These are phyloP conservation scores for Nasonia longicornis DNA, from an alignment of 1,140 invertebrate species.

Conservation along the genomic window DNA sequence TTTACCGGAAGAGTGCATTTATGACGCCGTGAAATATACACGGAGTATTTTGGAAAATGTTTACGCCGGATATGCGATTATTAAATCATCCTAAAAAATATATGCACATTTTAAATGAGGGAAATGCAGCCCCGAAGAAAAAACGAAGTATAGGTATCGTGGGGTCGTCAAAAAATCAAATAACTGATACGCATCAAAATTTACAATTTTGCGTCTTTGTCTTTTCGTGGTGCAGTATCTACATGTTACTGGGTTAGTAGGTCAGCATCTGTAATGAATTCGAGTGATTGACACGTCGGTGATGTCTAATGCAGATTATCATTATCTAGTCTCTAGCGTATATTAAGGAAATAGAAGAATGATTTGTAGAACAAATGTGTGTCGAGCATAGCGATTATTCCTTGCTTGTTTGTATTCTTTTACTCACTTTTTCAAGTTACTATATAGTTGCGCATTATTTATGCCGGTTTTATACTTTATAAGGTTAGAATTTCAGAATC, in stretches of 20 bases:
- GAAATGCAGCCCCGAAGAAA: neutral
- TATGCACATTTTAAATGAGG: neutral
- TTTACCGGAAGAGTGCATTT: no score
- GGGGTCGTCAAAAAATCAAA: neutral
- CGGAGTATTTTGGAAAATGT: no score
- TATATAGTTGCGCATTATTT: no score
- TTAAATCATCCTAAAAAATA: neutral
- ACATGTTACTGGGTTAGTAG: conserved; percentile 16
- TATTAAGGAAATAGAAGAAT: neutral
- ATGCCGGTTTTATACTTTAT: no score
- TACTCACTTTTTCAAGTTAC: no score
- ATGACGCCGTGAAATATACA: no score
- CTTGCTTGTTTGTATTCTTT: no score
- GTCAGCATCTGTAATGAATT: conserved; percentile 34
- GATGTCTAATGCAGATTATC: neutral
- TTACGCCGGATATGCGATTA: no score
- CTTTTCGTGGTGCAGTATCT: neutral
- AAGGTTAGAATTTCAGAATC: no score
- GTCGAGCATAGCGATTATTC: no score
- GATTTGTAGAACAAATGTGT: neutral
- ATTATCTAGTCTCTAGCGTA: neutral
- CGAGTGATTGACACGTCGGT: neutral
- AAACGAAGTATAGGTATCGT: neutral
- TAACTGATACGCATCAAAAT: no score
- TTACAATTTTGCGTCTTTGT: neutral